Percentiles rank a stretch among this genome's conserved stretches.
phyloP scores from a whole-genome alignment of 2,888 invertebrate genomes.

The Andrena bicolor region DNA sequence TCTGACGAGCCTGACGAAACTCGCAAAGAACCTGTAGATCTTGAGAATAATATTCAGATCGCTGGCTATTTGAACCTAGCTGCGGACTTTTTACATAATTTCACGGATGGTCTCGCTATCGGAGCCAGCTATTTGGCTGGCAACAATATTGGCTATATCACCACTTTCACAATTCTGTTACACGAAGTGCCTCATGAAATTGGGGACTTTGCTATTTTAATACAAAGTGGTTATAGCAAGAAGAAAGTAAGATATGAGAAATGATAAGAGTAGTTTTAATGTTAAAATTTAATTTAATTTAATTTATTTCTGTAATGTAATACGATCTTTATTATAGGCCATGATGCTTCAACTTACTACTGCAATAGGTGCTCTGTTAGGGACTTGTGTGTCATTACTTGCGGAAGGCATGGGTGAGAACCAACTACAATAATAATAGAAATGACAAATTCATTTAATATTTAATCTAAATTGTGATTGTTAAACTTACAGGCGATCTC shows the following conservation, averaged over 20 bases:
- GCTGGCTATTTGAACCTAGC: slow-evolving; percentile 98
- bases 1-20: slow-evolving; percentile 46
- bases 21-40: slow-evolving; percentile 77
- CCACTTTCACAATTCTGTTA: slow-evolving; percentile 97
- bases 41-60: slow-evolving; percentile 89
- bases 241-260: slow-evolving; percentile 87
- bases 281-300: no score
- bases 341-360: slow-evolving; percentile 97
- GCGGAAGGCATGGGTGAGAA: slow-evolving; percentile 89
- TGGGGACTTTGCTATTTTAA: slow-evolving; percentile 99
- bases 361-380: slow-evolving; percentile 97
- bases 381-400: slow-evolving; percentile 95
- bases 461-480: slow-evolving; percentile 8
- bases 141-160: slow-evolving; percentile 93
- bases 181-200: slow-evolving; percentile 99
- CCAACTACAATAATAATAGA: not conserved
- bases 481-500: slow-evolving; percentile 86
- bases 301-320: not conserved
- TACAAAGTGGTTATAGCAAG: slow-evolving; percentile 98
- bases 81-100: slow-evolving; percentile 99
- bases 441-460: not conserved
- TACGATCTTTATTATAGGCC: slow-evolving; percentile 87
- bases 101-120: slow-evolving; percentile 99
- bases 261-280: not conserved
- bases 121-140: slow-evolving; percentile 99